Evolutionary conservation across 2,113 vertebrate species (phyloP).

Genomic region (Corythaixoides concolor): DNA sequence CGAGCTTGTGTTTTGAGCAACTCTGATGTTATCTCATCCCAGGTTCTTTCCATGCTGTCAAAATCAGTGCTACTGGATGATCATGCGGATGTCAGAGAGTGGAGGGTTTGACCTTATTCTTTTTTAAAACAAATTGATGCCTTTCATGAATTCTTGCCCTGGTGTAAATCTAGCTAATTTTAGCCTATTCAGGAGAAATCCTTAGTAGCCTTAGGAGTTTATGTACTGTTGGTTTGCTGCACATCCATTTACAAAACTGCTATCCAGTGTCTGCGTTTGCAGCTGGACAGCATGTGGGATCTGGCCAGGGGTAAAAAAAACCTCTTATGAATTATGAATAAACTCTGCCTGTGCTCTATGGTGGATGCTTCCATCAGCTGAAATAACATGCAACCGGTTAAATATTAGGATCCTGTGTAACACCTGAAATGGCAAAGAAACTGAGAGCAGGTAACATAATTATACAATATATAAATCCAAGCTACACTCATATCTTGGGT

Average conservation of each 20-base stretch:
- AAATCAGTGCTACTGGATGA: not conserved
- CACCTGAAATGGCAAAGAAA: not conserved
- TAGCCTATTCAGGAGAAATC: not conserved
- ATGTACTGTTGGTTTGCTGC: not conserved
- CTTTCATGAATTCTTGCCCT: not conserved
- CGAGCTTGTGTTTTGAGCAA: not conserved
- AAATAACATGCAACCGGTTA: not conserved
- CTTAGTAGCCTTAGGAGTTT: not conserved
- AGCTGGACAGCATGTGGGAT: not conserved
- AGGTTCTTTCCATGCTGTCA: not conserved
- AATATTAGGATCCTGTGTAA: not conserved
- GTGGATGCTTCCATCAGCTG: not conserved
- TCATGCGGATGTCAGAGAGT: not conserved
- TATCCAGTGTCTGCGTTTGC: not conserved
- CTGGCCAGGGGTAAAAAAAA: not conserved
- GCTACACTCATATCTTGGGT: not conserved
- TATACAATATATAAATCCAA: not conserved
- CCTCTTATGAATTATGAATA: not conserved
- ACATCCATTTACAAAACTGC: not conserved
- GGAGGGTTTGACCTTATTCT: not conserved
- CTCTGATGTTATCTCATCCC: not conserved
- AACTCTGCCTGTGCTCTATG: not conserved
- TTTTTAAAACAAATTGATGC: not conserved
- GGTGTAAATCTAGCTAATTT: not conserved
- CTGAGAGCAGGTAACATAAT: not conserved